Percentiles rank a stretch among this genome's conserved stretches.
Evolutionary conservation across 1,140 invertebrate genomes (phyloP).

Genomic region (Triops cancriformis): DNA sequence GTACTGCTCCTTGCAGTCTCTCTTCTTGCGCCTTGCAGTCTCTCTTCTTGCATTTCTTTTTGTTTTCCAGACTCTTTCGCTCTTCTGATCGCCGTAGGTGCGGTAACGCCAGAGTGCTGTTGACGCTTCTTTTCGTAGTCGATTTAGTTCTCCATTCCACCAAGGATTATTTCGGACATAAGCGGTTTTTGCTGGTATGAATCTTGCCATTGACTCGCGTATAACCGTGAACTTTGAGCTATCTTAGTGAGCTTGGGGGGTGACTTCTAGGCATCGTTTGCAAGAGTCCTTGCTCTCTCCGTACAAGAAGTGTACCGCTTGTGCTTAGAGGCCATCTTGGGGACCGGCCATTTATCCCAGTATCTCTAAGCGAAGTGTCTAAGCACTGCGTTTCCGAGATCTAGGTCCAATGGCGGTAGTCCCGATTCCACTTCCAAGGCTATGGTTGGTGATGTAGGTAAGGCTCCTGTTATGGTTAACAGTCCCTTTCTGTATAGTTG

Average conservation of each 20-base stretch:
- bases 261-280: not conserved
- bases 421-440: constrained; percentile 11
- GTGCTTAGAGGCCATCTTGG: not conserved
- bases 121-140: no score
- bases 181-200: no score
- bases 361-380: not conserved
- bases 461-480: constrained; percentile 1
- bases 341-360: no score
- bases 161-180: no score
- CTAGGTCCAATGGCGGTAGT: not conserved
- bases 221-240: not conserved
- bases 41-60: no score
- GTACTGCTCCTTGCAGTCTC: no score
- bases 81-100: no score
- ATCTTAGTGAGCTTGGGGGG: not conserved
- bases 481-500: not conserved
- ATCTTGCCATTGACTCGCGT: no score
- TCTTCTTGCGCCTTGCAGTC: no score
- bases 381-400: not conserved
- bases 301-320: not conserved
- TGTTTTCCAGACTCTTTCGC: no score
- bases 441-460: not conserved
- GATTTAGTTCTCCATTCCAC: no score
- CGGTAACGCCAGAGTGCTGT: no score
- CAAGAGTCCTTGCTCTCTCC: not conserved